Base-by-base conservation (phyloP, 2,797 vertebrate species). In the Phyllotis vaccarum region DNA sequence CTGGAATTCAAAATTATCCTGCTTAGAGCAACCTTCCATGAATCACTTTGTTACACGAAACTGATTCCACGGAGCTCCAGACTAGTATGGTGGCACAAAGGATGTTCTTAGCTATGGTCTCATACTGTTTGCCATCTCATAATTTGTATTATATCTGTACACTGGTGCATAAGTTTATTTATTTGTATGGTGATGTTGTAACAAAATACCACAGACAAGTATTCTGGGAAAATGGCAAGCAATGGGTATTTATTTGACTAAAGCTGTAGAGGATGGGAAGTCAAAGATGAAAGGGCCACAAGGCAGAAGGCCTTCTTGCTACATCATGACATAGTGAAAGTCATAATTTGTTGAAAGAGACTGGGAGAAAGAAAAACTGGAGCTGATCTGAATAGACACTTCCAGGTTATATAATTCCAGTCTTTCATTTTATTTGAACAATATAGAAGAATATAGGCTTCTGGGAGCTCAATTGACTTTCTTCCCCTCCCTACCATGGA, bases 371-470 rank as follows among this genome's bases (percentile, higher is more conserved):
- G 19, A 46, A 72, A 49, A 90, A 40, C 16, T 54, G 40, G 54
- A 58, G 9, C 22, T 46, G 24, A 85, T 75, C 68, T 78, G 56
- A 86, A 46, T 10, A 70, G 37, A 92, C 91, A 90, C 19, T 96
- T 97, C n/a, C 3, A 4, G 16, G n/a, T 74, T 96, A 89, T 9
- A 21, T 31, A 34, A 56, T 7, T 95, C 52, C 24, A 43, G 49
- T 54, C 81, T 90, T 94, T 96, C 43, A 91, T 94, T 96, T 94
- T 79, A 74, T 74, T 93, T 93, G 52, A 96, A 54, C 52, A 92
- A 76, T 14, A 17, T 89, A 83, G 37, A 88, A 92, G 72, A 86
- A 94, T 90, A 91, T 22, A 72, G 24, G 70, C 11, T 80, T 6
- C 54, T 87, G 24, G 6, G 34, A 7, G 29, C n/a, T 94, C 66